These are phyloP conservation scores for Protophormia terraenovae DNA, from an alignment of 2,888 invertebrate genomes.

Conservation along the genomic window DNA sequence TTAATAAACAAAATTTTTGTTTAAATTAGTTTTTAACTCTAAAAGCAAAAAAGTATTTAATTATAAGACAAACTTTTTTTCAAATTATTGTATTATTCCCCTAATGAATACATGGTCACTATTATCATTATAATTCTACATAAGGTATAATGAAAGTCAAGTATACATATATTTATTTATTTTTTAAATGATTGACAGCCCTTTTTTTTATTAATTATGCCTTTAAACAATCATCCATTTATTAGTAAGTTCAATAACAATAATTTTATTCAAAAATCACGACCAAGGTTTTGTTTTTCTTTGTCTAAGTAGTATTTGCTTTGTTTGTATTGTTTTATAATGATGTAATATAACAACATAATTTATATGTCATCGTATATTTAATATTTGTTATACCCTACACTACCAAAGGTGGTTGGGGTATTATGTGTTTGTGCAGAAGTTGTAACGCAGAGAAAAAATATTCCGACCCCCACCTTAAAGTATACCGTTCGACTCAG, in stretches of 20 bases:
- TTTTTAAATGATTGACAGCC: neutral
- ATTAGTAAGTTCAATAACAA: neutral
- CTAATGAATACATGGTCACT: too few relatives aligned
- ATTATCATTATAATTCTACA: neutral
- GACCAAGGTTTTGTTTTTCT: neutral
- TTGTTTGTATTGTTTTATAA: slow-evolving; percentile 1
- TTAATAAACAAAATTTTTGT: slow-evolving; percentile 3
- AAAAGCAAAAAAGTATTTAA: neutral
- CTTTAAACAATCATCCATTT: neutral
- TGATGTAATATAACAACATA: neutral
- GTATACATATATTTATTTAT: neutral
- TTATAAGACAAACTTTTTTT: too few relatives aligned
- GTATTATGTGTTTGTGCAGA: too few relatives aligned
- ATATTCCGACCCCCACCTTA: too few relatives aligned
- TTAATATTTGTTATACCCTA: neutral
- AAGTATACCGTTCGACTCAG: too few relatives aligned
- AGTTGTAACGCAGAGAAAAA: too few relatives aligned
- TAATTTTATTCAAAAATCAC: neutral
- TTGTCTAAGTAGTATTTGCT: neutral
- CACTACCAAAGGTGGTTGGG: too few relatives aligned
- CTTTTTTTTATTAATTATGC: neutral
- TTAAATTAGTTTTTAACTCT: slow-evolving; percentile 12
- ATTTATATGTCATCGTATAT: neutral
- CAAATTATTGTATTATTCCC: too few relatives aligned
- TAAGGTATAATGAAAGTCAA: neutral